Conservation (phyloP, 2,888 invertebrate species). For the Mesoligia furuncula region DNA sequence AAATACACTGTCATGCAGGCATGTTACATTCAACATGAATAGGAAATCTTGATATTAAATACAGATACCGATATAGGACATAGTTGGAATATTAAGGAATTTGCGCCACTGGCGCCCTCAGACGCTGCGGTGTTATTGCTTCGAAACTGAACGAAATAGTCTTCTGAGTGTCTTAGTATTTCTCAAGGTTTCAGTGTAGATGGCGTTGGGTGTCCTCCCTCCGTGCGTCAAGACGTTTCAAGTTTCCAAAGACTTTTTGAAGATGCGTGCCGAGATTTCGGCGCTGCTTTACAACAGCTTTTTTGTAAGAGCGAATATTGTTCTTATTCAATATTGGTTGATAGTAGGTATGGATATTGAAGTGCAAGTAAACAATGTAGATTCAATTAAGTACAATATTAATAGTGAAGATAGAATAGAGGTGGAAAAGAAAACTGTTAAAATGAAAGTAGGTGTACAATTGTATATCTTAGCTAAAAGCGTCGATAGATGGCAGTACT, state of each 20-base stretch:
- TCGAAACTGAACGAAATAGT: constrained; percentile 41
- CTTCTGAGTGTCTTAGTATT: constrained; percentile 42
- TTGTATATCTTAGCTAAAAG: not conserved
- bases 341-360: not conserved
- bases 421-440: not conserved
- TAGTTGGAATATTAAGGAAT: constrained; percentile 55
- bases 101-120: constrained; percentile 69
- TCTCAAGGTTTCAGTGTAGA: constrained; percentile 63
- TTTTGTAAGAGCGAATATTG: not conserved
- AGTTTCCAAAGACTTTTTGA: constrained; percentile 6
- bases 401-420: not conserved
- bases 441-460: not conserved
- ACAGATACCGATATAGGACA: constrained; percentile 53
- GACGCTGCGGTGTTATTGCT: constrained; percentile 49
- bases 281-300: not conserved
- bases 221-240: constrained; percentile 2
- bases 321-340: not conserved
- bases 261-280: constrained; percentile 2
- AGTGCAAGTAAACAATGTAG: not conserved
- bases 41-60: constrained; percentile 61
- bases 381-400: not conserved
- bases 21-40: constrained; percentile 62
- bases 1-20: constrained; percentile 65
- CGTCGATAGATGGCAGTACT: constrained; percentile 66
- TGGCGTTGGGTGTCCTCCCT: constrained; percentile 65